Percentiles rank a stretch among this genome's conserved stretches.
Conservation (phyloP, 2,797 vertebrate species). For the Centroberyx gerrardi region DNA sequence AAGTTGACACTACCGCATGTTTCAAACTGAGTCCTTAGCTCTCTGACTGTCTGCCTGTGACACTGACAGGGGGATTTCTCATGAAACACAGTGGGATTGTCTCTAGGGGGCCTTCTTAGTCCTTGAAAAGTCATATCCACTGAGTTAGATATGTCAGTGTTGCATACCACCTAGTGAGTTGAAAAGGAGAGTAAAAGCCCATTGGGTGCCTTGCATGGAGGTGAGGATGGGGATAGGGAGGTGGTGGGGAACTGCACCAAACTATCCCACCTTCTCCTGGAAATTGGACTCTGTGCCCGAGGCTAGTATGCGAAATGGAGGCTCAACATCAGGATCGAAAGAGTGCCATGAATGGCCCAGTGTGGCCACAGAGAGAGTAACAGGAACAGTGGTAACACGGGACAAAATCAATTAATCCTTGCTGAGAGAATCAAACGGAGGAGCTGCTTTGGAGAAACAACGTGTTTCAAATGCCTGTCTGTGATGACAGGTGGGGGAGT, state of each 20-base stretch:
- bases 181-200: slow-evolving; percentile 66
- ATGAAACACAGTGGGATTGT: slow-evolving; percentile 63
- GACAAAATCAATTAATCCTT: slow-evolving; percentile 46
- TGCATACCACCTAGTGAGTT: slow-evolving; percentile 63
- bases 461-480: slow-evolving; percentile 33
- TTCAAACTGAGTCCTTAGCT: slow-evolving; percentile 44
- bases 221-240: slow-evolving; percentile 45
- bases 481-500: slow-evolving; percentile 41
- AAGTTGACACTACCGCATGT: slow-evolving; percentile 53
- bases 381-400: slow-evolving; percentile 8
- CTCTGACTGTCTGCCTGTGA: slow-evolving; percentile 55
- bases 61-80: slow-evolving; percentile 59
- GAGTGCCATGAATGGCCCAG: slow-evolving; percentile 17
- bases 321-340: slow-evolving; percentile 31
- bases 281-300: slow-evolving; percentile 41
- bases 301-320: slow-evolving; percentile 30
- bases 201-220: slow-evolving; percentile 38
- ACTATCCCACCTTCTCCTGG: slow-evolving; percentile 21
- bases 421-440: slow-evolving; percentile 35
- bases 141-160: slow-evolving; percentile 63
- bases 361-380: slow-evolving; percentile 9
- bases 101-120: slow-evolving; percentile 53
- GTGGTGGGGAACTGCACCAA: slow-evolving; percentile 35
- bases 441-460: slow-evolving; percentile 29
- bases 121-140: slow-evolving; percentile 74